Evolutionary conservation across 2,888 invertebrate genomes (phyloP).

Genomic region (Protodeltote pygarga): DNA sequence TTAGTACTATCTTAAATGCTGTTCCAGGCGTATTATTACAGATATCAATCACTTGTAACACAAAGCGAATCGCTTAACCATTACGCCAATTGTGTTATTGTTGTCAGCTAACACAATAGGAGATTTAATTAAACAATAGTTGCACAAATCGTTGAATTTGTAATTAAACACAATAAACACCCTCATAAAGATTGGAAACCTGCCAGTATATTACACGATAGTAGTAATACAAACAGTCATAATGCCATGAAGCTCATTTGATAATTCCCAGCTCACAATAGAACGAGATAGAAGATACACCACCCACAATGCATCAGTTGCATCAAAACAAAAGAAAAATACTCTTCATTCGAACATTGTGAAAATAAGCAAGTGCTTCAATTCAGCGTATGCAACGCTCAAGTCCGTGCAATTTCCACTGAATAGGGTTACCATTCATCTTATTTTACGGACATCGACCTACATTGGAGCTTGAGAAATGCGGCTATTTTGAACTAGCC

Average conservation of each 20-base stretch:
- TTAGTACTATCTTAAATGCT: too few species aligned
- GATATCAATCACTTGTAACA: too few species aligned
- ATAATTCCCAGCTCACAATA: not conserved
- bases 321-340: constrained; percentile 25
- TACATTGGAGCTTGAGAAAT: constrained; percentile 53
- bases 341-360: constrained; percentile 27
- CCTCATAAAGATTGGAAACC: too few species aligned
- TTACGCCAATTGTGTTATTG: too few species aligned
- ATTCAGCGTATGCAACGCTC: constrained; percentile 50
- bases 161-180: too few species aligned
- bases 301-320: constrained; percentile 3
- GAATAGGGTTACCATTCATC: constrained; percentile 56
- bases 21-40: too few species aligned
- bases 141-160: too few species aligned
- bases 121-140: too few species aligned
- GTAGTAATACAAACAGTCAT: too few species aligned
- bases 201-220: too few species aligned
- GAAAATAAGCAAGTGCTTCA: constrained; percentile 44
- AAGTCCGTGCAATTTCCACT: constrained; percentile 49
- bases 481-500: constrained; percentile 49
- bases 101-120: too few species aligned
- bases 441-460: constrained; percentile 58
- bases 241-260: constrained; percentile 3
- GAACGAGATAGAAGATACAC: constrained; percentile 10
- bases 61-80: too few species aligned